Base-by-base conservation (phyloP, 1,140 invertebrate genomes). In the Tetragnatha versicolor region DNA sequence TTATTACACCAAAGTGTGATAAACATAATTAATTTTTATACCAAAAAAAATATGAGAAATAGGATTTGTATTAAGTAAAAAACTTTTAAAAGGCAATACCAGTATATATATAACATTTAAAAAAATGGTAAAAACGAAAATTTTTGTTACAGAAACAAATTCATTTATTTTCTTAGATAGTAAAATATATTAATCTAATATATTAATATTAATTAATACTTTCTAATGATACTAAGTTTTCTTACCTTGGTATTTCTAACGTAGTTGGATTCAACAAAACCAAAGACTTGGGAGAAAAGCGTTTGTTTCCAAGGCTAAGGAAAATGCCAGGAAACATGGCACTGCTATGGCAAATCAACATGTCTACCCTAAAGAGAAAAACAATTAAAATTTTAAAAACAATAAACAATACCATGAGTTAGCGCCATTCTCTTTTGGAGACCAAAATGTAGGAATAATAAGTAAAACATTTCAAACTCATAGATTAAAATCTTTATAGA, bases 341-440 rank as follows among this genome's bases (percentile, higher is more conserved):
- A 78, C 81, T 81, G 39, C 81, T 81, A 22, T 81, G 81, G 10
- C 72, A 49, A n/a, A 81, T 22, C 20, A 81, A 9, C 20, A 80
- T 7, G 45, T 81, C 81, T 14, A 81, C 68, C 7, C 78, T 81
- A 49, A 61, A 58, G 37, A 7, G 12, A n/a, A 69, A 72, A 7
- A 55, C 6, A 47, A 47, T 47, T 0, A n/a, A 12, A 47, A 47
- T 25, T 31, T 49, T n/a, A n/a, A n/a, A n/a, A n/a, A n/a, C n/a
- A n/a, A n/a, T n/a, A n/a, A n/a, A n/a, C n/a, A n/a, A n/a, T n/a
- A n/a, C n/a, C n/a, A n/a, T n/a, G n/a, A n/a, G n/a, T n/a, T n/a
- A n/a, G n/a, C n/a, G n/a, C n/a, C n/a, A n/a, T n/a, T n/a, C n/a
- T n/a, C n/a, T n/a, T n/a, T n/a, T n/a, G n/a, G n/a, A n/a, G n/a